phyloP scores from a whole-genome alignment of 2,888 invertebrate species.

The Taenaris catops region DNA sequence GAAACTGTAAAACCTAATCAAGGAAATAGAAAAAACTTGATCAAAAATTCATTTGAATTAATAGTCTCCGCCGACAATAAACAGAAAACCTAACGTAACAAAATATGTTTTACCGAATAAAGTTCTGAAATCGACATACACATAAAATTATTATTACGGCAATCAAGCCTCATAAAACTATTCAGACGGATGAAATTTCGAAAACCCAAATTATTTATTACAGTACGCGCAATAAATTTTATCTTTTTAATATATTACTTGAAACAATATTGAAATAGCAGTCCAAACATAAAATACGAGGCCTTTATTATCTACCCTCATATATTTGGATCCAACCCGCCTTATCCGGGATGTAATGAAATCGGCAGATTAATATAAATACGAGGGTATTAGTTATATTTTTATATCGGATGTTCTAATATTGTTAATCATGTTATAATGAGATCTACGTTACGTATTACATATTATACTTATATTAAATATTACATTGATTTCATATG shows the following conservation, averaged over 20 bases:
- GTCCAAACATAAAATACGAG: conserved; percentile 18
- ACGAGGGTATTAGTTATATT: background rate
- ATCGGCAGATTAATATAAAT: conserved; percentile 15
- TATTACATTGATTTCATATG: too few relatives aligned
- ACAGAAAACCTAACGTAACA: too few relatives aligned
- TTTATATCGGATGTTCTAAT: background rate
- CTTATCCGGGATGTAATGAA: conserved; percentile 16
- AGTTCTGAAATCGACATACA: conserved; percentile 1
- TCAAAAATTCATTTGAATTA: too few relatives aligned
- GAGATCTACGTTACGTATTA: too few relatives aligned
- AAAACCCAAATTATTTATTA: conserved; percentile 5
- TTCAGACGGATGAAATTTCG: conserved; percentile 9
- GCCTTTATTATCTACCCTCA: conserved; percentile 18
- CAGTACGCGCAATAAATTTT: conserved; percentile 14
- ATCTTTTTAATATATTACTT: conserved; percentile 16
- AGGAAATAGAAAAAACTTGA: too few relatives aligned
- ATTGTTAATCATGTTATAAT: background rate
- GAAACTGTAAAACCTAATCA: too few relatives aligned
- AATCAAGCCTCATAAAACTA: conserved; percentile 6
- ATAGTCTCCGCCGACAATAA: too few relatives aligned
- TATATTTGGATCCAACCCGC: conserved; percentile 17
- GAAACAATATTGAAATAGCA: conserved; percentile 20
- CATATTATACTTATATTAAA: too few relatives aligned
- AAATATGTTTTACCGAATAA: too few relatives aligned
- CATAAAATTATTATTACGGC: background rate